These are phyloP conservation scores for Odocoileus hemionus DNA, from an alignment of 2,113 vertebrate species.

Conservation along the genomic window DNA sequence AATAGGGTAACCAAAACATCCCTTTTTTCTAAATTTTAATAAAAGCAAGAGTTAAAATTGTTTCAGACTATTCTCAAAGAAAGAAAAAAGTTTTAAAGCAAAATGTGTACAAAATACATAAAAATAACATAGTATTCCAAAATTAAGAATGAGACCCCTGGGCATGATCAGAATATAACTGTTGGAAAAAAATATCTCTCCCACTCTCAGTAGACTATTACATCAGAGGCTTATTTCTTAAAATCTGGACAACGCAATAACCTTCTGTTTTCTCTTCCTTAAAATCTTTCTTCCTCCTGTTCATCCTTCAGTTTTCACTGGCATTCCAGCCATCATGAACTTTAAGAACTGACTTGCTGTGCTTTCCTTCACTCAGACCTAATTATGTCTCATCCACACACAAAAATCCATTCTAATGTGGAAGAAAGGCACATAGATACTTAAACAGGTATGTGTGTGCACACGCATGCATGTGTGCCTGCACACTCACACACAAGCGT, in stretches of 20 bases:
- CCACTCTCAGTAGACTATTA: not conserved
- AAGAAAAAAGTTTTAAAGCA: not conserved
- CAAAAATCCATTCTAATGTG: not conserved
- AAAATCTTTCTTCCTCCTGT: not conserved
- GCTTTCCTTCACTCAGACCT: not conserved
- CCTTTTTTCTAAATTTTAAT: not conserved
- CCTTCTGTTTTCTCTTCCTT: not conserved
- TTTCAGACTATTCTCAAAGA: not conserved
- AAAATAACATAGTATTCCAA: not conserved
- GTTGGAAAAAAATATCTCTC: not conserved
- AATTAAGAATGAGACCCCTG: not conserved
- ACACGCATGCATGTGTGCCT: not conserved
- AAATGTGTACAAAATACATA: not conserved
- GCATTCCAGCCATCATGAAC: not conserved
- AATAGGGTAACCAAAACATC: not conserved
- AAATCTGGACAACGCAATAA: not conserved
- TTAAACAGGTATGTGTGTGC: not conserved
- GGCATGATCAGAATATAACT: not conserved
- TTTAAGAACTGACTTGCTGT: not conserved
- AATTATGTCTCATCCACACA: not conserved
- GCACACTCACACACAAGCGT: not conserved
- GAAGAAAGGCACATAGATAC: not conserved
- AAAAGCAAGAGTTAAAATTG: constrained; percentile 31
- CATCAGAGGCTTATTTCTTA: constrained; percentile 9
- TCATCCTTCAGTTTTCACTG: not conserved